A percentile compares a stretch with the other conserved stretches of the same genome.
These are phyloP conservation scores for Callaeas wilsoni DNA, from an alignment of 2,113 vertebrate species.

Conservation along the genomic window DNA sequence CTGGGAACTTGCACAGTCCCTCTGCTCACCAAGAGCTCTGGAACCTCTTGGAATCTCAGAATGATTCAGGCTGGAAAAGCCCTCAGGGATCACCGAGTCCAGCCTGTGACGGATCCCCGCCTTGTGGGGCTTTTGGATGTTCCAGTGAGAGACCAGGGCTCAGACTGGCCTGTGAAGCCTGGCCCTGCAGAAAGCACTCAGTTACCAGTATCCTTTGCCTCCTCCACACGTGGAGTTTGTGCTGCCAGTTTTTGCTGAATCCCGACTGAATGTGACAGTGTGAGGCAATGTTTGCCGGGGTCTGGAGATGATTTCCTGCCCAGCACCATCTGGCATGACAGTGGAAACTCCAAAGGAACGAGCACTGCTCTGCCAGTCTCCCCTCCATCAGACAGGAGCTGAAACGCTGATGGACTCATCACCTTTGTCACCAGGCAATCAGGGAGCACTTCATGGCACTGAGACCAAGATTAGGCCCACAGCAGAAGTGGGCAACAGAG, in stretches of 20 bases:
- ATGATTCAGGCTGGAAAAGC: not conserved
- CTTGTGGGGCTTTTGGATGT: too few species aligned
- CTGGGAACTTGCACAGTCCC: not conserved
- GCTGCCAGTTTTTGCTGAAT: not conserved
- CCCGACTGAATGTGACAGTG: not conserved
- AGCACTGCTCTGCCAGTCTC: not conserved
- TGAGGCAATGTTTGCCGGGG: not conserved
- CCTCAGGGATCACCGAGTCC: accelerated
- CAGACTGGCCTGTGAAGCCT: not conserved
- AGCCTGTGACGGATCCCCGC: not conserved
- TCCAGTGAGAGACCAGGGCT: not conserved
- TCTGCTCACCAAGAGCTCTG: not conserved
- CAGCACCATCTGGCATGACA: slow-evolving; percentile 8
- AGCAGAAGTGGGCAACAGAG: not conserved
- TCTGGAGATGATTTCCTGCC: not conserved
- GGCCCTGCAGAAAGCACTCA: not conserved
- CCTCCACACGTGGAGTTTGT: not conserved
- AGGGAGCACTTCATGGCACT: not conserved
- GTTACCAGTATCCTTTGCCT: not conserved
- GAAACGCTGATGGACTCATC: not conserved
- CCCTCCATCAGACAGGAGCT: not conserved
- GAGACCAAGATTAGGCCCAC: not conserved
- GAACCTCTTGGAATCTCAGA: not conserved
- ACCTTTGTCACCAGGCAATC: not conserved
- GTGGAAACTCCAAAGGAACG: not conserved